phyloP scores from a whole-genome alignment of 2,797 vertebrate species.

The Megalops cyprinoides region DNA sequence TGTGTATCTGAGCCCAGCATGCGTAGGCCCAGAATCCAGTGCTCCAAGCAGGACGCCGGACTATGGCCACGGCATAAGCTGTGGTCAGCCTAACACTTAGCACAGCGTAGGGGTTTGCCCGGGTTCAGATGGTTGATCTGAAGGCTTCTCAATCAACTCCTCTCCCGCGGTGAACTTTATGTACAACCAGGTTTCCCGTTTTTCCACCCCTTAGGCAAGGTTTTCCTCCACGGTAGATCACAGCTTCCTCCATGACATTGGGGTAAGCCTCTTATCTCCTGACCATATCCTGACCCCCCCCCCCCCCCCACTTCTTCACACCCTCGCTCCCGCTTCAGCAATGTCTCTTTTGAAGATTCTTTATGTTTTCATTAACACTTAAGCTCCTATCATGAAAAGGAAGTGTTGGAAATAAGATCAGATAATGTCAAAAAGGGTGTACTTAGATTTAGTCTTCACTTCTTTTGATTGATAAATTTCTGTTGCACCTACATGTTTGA shows the following conservation, averaged over 20 bases:
- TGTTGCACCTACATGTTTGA: no score
- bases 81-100: not conserved
- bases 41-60: no score
- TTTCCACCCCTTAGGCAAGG: not conserved
- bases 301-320: not conserved
- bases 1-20: no score
- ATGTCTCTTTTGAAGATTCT: not conserved
- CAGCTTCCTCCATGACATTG: not conserved
- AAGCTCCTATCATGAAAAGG: not conserved
- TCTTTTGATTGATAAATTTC: no score
- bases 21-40: no score
- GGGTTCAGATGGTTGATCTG: not conserved
- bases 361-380: not conserved
- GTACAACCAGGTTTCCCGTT: not conserved
- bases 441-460: no score
- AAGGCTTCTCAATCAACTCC: not conserved
- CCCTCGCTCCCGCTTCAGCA: not conserved
- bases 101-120: not conserved
- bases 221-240: not conserved
- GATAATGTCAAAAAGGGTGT: not conserved
- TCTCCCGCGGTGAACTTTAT: not conserved
- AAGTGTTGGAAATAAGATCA: not conserved
- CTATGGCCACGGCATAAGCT: not conserved
- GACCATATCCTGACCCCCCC: not conserved
- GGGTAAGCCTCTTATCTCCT: not conserved